phyloP scores from a whole-genome alignment of 1,140 invertebrate species.

The Lineus longissimus region DNA sequence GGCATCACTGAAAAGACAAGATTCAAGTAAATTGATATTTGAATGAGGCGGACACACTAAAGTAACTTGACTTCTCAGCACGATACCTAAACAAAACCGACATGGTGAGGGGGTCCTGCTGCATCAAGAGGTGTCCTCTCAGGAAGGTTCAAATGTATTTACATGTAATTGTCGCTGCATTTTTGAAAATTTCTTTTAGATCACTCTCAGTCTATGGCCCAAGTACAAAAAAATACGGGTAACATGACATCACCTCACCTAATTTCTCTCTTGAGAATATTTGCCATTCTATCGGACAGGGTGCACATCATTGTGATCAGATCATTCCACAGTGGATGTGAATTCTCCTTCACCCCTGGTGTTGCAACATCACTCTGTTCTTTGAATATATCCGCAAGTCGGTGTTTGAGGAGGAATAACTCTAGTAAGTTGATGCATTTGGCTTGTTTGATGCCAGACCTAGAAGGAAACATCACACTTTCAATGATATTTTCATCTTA shows the following conservation, averaged over 20 bases:
- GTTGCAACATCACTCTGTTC: conserved; percentile 11
- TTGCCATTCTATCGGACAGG: conserved; percentile 39
- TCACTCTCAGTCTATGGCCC: too few relatives aligned
- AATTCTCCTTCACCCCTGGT: background rate
- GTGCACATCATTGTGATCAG: conserved; percentile 24
- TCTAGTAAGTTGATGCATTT: conserved; percentile 21
- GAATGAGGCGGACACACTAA: too few relatives aligned
- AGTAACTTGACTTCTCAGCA: too few relatives aligned
- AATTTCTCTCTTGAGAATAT: conserved; percentile 30
- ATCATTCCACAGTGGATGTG: conserved; percentile 28
- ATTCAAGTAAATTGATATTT: conserved; percentile 18
- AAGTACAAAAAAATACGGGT: too few relatives aligned
- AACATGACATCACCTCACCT: conserved; percentile 21
- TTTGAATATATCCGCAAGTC: conserved; percentile 13
- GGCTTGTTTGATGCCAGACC: conserved; percentile 19
- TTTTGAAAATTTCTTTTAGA: too few relatives aligned
- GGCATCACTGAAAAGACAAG: conserved; percentile 32
- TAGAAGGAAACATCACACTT: conserved; percentile 9
- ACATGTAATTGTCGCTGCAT: too few relatives aligned
- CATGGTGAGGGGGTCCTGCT: too few relatives aligned
- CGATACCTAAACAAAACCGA: too few relatives aligned
- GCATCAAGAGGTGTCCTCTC: too few relatives aligned
- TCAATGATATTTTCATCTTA: too few relatives aligned
- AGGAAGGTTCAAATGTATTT: too few relatives aligned
- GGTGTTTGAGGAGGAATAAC: conserved; percentile 14